phyloP scores from a whole-genome alignment of 2,888 invertebrate species.

The Mythimna loreyi region DNA sequence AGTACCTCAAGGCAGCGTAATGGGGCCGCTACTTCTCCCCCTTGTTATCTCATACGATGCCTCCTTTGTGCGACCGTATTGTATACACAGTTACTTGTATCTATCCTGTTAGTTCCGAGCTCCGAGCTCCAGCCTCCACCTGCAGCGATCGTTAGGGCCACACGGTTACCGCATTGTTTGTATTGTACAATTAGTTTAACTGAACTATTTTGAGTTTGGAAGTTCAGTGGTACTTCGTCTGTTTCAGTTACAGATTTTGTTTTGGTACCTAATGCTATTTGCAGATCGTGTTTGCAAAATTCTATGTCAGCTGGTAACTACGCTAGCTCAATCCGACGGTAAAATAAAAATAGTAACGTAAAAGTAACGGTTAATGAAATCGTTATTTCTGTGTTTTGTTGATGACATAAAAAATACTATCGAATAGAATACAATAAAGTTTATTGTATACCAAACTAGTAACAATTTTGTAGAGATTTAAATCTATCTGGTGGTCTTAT shows the following conservation, averaged over 20 bases:
- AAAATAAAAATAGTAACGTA: no score
- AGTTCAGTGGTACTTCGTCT: slow-evolving; percentile 66
- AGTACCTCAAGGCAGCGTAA: slow-evolving; percentile 82
- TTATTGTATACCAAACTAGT: no score
- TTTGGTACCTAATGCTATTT: slow-evolving; percentile 34
- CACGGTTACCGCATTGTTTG: slow-evolving; percentile 80
- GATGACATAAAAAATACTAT: no score
- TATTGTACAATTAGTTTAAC: slow-evolving; percentile 83
- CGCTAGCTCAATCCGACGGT: no score
- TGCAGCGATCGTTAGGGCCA: slow-evolving; percentile 79
- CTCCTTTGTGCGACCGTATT: slow-evolving; percentile 79
- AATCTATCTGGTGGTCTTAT: no score
- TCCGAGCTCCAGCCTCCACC: slow-evolving; percentile 68
- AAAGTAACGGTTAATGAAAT: no score
- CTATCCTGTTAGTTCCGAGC: slow-evolving; percentile 70
- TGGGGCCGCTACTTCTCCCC: slow-evolving; percentile 83
- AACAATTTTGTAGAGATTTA: no score
- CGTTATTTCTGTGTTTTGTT: no score
- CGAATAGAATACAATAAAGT: no score
- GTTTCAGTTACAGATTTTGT: slow-evolving; percentile 69
- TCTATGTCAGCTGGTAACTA: background rate
- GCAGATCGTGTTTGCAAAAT: slow-evolving; percentile 13
- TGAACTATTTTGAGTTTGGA: slow-evolving; percentile 81
- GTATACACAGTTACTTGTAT: slow-evolving; percentile 70
- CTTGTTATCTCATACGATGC: slow-evolving; percentile 85